Evolutionary conservation across 2,888 invertebrate species (phyloP).

Genomic region (Phymatocera aterrima): DNA sequence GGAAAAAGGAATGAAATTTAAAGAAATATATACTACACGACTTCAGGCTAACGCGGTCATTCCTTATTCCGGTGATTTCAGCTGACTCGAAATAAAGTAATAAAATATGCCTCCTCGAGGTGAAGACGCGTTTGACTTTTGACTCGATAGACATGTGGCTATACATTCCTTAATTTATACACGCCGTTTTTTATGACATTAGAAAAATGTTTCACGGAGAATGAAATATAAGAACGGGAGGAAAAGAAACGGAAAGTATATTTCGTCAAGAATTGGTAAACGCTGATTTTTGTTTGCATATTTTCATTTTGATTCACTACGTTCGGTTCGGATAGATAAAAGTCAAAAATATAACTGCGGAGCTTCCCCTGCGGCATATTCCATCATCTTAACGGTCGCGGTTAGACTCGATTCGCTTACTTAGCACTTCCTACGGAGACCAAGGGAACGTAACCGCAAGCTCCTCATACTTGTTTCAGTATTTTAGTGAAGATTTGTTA

Average conservation of each 20-base stretch:
- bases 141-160: background rate
- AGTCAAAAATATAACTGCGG: slow-evolving; percentile 43
- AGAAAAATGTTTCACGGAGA: too few species aligned
- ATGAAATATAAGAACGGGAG: background rate
- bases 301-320: background rate
- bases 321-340: background rate
- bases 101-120: slow-evolving; percentile 3
- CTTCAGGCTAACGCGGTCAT: slow-evolving; percentile 13
- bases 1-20: slow-evolving; percentile 15
- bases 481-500: slow-evolving; percentile 35
- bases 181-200: too few species aligned
- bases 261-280: background rate
- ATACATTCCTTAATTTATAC: background rate
- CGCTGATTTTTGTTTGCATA: background rate
- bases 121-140: slow-evolving; percentile 29
- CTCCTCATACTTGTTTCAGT: background rate
- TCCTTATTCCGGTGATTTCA: slow-evolving; percentile 3
- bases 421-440: slow-evolving; percentile 50
- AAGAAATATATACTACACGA: background rate
- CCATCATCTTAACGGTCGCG: slow-evolving; percentile 56
- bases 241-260: background rate
- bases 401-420: slow-evolving; percentile 55
- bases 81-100: slow-evolving; percentile 36
- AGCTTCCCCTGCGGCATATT: slow-evolving; percentile 50
- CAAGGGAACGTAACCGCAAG: background rate